phyloP scores from a whole-genome alignment of 2,888 invertebrate species.

The Gymnoscelis rufifasciata region DNA sequence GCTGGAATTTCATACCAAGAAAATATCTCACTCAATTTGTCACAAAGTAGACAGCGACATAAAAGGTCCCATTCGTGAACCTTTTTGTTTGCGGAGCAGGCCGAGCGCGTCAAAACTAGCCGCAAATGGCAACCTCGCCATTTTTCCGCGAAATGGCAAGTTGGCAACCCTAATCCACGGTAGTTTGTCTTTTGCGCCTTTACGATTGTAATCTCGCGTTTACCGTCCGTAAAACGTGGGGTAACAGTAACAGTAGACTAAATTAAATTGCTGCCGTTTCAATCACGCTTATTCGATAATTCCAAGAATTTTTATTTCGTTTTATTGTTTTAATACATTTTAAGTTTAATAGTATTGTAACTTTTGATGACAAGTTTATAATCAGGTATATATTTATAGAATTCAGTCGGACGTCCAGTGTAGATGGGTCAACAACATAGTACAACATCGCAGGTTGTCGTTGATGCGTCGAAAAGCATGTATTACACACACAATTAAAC shows the following conservation, averaged over 20 bases:
- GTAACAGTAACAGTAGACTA: constrained; percentile 44
- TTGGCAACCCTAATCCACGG: constrained; percentile 30
- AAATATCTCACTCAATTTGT: constrained; percentile 12
- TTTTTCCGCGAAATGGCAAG: constrained; percentile 15
- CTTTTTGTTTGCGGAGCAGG: constrained; percentile 10
- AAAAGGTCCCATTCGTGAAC: constrained; percentile 7
- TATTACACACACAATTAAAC: no score
- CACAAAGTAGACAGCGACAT: constrained; percentile 11
- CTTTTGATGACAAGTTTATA: no score
- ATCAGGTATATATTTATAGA: no score
- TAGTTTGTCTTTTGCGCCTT: constrained; percentile 56
- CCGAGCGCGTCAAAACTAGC: constrained; percentile 14
- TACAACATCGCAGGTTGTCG: no score
- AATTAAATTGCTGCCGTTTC: constrained; percentile 49
- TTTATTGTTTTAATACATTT: no score
- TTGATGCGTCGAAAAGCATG: no score
- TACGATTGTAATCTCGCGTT: constrained; percentile 65
- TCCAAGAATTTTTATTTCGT: no score
- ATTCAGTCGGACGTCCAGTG: no score
- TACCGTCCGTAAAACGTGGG: constrained; percentile 54
- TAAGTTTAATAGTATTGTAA: no score
- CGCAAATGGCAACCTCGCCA: constrained; percentile 13
- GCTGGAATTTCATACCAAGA: constrained; percentile 7
- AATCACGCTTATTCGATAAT: constrained; percentile 35
- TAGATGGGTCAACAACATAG: no score